phyloP scores from a whole-genome alignment of 2,797 vertebrate genomes.

The Toxotes lorentzi region DNA sequence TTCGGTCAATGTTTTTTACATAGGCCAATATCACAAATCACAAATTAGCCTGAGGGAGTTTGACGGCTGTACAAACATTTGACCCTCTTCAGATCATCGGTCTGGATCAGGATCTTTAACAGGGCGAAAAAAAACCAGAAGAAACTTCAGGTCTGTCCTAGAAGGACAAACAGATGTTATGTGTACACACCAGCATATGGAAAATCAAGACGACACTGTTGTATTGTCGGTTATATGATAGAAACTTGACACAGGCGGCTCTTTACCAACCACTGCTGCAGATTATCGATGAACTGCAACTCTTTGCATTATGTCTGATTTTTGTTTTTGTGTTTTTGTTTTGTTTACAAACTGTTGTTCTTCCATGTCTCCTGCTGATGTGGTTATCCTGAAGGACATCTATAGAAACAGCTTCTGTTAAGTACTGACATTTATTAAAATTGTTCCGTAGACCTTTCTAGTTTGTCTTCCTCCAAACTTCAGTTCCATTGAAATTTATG shows the following conservation, averaged over 20 bases:
- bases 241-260: no score
- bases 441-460: background rate
- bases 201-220: background rate
- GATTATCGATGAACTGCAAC: no score
- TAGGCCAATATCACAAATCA: background rate
- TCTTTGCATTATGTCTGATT: background rate
- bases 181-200: background rate
- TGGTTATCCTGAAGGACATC: no score
- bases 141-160: background rate
- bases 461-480: background rate
- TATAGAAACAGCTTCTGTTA: background rate
- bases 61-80: background rate
- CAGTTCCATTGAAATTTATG: background rate
- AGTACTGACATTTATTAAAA: background rate
- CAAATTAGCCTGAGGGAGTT: background rate
- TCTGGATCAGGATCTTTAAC: background rate
- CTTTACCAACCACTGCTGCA: no score
- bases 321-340: background rate
- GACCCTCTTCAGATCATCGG: no score
- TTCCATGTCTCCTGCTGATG: no score
- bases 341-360: background rate
- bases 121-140: no score
- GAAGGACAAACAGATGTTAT: no score
- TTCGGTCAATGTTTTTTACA: background rate
- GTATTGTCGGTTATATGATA: no score